Base-by-base conservation (phyloP, 2,113 vertebrate genomes). In the Xiphophorus hellerii region DNA sequence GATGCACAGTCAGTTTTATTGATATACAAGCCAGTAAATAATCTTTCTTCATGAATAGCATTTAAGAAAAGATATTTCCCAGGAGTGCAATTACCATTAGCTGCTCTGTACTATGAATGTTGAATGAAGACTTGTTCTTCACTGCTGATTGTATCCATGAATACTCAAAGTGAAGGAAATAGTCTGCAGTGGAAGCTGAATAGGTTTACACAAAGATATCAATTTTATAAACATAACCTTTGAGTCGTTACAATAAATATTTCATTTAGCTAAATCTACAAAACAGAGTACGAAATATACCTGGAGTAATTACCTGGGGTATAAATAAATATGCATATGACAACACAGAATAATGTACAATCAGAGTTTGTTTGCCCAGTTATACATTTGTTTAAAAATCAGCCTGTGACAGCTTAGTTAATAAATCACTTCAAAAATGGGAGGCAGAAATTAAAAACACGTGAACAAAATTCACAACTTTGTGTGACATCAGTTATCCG, bases 1-100 rank as follows among this genome's bases (percentile, higher is more conserved):
- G 92, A 88, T 94, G 96, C 95, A 96, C 95, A 93, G 76, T 95
- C 83, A 95, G 85, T 94, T 97, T 96, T 97, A 97, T 97, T 97
- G 95, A 96, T 96, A 94, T 93, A 92, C 93, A 94, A 94, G 93
- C 93, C 94, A 94, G 71, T 87, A 84, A 95, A 95, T 69, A 76
- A 91, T 82, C 88, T 90, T 90, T 95, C 90, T 90, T 94, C 15
- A 37, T 69, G 92, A 95, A 94, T 94, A 94, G 84, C 87, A 91
- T 94, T 96, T 93, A 87, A 88, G 33, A 84, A 89, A 88, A 79
- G 69, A 87, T 61, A 72, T 90, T 66, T 80, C 83, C 74, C 77
- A 84, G 71, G 78, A 89, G 88, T 88, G 85, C 71, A 78, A 87
- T 69, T 76, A 77, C 86, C 80, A 66, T 71, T 84, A 84, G 74